These are phyloP conservation scores for Cephus spinipes DNA, from an alignment of 2,888 invertebrate species.

Conservation along the genomic window DNA sequence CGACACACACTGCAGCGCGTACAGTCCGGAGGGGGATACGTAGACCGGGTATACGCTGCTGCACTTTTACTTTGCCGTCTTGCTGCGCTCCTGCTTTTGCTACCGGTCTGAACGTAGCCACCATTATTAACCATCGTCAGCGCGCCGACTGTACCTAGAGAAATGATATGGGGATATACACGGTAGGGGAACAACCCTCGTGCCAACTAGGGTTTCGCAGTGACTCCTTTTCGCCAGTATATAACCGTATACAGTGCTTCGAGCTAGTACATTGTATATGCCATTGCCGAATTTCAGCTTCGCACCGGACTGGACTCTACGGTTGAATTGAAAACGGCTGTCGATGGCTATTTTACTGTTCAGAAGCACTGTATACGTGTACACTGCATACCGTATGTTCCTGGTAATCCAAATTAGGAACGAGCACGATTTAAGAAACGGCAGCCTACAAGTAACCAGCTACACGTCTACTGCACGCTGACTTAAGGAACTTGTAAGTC, in stretches of 20 bases:
- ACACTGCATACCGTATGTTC: neutral
- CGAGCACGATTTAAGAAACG: neutral
- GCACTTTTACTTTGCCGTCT: neutral
- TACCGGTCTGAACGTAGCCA: neutral
- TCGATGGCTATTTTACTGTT: neutral
- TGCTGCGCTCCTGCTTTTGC: neutral
- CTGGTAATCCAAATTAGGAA: neutral
- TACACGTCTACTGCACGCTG: neutral
- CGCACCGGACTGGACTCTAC: neutral
- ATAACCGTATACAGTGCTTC: neutral
- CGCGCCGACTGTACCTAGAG: neutral
- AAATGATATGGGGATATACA: neutral
- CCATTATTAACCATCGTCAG: neutral
- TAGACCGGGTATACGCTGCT: neutral
- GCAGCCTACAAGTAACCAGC: neutral
- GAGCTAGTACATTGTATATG: neutral
- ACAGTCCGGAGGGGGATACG: neutral
- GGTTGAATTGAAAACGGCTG: neutral
- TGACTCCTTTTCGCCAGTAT: constrained; percentile 11
- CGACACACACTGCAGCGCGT: constrained; percentile 18
- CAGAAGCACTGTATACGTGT: neutral
- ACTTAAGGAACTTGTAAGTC: no score
- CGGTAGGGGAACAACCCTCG: constrained; percentile 45
- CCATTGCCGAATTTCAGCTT: neutral
- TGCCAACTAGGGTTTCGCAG: constrained; percentile 55